Evolutionary conservation across 64 coral and sea anemone species (phyloP), one percentile per base, ranked within the genome.

Genomic region (Dendronephthya gigantea): DNA sequence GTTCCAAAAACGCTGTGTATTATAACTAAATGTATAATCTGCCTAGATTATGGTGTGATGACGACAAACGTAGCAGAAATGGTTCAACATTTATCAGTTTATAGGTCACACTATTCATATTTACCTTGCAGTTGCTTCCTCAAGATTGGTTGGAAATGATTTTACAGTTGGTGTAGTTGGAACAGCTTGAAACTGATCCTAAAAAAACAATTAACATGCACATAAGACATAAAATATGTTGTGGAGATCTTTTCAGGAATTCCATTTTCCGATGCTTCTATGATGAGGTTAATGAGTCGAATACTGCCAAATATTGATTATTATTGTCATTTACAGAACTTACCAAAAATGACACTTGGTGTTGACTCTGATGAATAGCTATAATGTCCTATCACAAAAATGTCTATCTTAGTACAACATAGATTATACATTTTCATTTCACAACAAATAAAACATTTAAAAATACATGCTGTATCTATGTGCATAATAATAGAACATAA

Each of bases 151-250:
- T 81, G 95, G 95, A 19, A 92, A 92, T 72, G 87, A 91, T 83
- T 98, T 98, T 12, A 90, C 95, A 58, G 95, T 98, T 19, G 95
- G 95, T 69, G 95, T 98, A 37, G 95, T 98, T n/a, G 95, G 95
- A 16, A 98, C 95, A 88, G 95, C 95, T 83, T 98, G 95, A 29
- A 93, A 92, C 95, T 98, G 58, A 59, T 58, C 55, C 55, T 62
- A 62, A 7, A 62, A 62, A 19, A 62, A 62, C 6, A 22, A 62
- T n/a, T 62, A n/a, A 22, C n/a, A n/a, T n/a, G n/a, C n/a, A n/a
- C n/a, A n/a, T n/a, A n/a, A n/a, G n/a, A n/a, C n/a, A n/a, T n/a
- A n/a, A n/a, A n/a, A n/a, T n/a, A n/a, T n/a, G n/a, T n/a, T n/a
- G n/a, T n/a, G n/a, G n/a, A n/a, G n/a, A n/a, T n/a, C n/a, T n/a